Evolutionary conservation across 1,140 invertebrate genomes (phyloP).

Genomic region (Heliconius congener): DNA sequence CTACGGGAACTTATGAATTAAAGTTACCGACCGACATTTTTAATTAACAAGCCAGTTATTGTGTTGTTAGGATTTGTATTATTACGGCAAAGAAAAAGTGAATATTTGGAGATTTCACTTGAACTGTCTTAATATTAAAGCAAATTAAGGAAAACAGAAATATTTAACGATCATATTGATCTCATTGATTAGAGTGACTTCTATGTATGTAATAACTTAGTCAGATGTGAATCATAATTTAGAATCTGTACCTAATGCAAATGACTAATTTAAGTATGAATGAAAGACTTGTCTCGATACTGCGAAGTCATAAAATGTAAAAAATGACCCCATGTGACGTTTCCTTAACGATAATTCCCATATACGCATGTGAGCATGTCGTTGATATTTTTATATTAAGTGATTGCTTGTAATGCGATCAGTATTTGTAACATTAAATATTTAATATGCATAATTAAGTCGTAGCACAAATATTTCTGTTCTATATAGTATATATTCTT

Average conservation of each 20-base stretch:
- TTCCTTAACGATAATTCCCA: conserved; percentile 38
- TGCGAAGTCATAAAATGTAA: conserved; percentile 32
- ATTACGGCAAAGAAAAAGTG: not conserved
- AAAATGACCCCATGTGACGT: conserved; percentile 31
- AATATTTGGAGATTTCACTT: not conserved
- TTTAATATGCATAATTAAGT: conserved; percentile 2
- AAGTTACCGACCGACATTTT: conserved; percentile 20
- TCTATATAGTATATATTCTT: not conserved
- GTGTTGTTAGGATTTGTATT: not conserved
- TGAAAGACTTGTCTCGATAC: conserved; percentile 36
- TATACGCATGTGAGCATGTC: conserved; percentile 30
- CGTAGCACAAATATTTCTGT: not conserved
- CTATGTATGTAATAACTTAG: not conserved
- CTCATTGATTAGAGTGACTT: not conserved
- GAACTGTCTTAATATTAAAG: not conserved
- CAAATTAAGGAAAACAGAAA: not conserved
- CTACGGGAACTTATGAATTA: conserved; percentile 20
- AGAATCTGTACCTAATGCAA: conserved; percentile 29
- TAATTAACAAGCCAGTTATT: not conserved
- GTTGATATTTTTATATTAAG: conserved; percentile 38
- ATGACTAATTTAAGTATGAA: conserved; percentile 38
- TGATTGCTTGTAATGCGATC: conserved; percentile 12
- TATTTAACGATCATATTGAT: not conserved
- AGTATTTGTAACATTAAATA: not conserved
- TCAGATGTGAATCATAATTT: conserved; percentile 19